These are phyloP conservation scores for Gopherus evgoodei DNA, from an alignment of 2,113 vertebrate genomes.

Conservation along the genomic window DNA sequence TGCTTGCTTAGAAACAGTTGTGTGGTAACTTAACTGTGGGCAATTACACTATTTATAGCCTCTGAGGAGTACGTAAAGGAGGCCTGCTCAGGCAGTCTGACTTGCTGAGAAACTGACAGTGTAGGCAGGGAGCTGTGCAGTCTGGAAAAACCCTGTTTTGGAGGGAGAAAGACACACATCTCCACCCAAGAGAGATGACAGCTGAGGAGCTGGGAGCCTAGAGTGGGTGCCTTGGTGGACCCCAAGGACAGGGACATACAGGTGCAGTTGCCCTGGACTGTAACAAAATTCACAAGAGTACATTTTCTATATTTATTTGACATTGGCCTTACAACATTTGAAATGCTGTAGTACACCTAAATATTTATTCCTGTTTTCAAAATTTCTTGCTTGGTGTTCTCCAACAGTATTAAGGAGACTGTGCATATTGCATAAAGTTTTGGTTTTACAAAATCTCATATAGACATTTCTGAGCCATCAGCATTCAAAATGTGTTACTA, in stretches of 20 bases:
- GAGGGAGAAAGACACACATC: not conserved
- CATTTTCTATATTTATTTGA: slow-evolving; percentile 15
- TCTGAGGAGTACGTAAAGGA: not conserved
- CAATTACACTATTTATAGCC: not conserved
- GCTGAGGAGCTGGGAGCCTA: not conserved
- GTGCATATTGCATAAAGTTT: not conserved
- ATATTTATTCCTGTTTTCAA: slow-evolving; percentile 2
- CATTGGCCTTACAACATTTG: slow-evolving; percentile 2
- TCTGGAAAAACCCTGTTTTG: not conserved
- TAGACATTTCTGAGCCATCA: slow-evolving; percentile 6
- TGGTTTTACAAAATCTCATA: not conserved
- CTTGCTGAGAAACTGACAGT: not conserved
- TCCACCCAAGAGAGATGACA: not conserved
- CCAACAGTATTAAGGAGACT: not conserved
- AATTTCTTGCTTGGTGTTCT: not conserved
- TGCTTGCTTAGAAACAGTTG: not conserved
- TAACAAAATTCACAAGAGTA: not conserved
- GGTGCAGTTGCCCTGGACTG: not conserved
- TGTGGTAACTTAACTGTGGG: not conserved
- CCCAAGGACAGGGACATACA: not conserved
- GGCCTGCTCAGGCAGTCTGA: not conserved
- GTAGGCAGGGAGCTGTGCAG: not conserved
- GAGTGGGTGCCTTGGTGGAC: not conserved
- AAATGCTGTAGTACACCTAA: not conserved
- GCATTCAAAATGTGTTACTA: not conserved